Conservation (phyloP, 2,113 vertebrate genomes). For the Oncorhynchus masou region DNA sequence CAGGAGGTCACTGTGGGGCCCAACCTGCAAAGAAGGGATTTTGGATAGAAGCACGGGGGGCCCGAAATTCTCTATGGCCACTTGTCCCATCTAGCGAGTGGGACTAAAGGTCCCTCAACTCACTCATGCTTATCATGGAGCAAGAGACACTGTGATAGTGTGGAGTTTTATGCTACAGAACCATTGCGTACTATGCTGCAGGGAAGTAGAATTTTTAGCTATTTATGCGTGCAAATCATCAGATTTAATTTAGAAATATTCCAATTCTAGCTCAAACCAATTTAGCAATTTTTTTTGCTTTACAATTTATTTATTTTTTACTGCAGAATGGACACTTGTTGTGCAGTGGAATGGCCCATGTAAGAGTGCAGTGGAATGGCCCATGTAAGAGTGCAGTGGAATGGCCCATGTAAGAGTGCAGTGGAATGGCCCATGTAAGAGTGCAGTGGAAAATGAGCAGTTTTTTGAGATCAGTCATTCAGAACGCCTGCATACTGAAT, state of each 20-base stretch:
- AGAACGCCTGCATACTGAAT: conserved; percentile 43
- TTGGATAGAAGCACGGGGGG: conserved; percentile 24
- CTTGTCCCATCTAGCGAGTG: conserved; percentile 44
- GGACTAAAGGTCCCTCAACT: conserved; percentile 13
- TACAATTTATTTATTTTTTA: conserved; percentile 8
- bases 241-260: neutral
- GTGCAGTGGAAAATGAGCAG: conserved; percentile 26
- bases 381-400: neutral
- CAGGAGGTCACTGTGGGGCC: conserved; percentile 52
- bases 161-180: neutral
- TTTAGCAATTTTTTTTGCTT: neutral
- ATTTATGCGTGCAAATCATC: neutral
- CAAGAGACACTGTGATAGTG: conserved; percentile 7
- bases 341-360: conserved; percentile 1
- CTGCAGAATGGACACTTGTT: conserved; percentile 11
- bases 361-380: neutral
- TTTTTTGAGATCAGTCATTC: conserved; percentile 50
- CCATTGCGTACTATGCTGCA: neutral
- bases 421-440: conserved; percentile 15
- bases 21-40: conserved; percentile 46
- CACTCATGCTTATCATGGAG: conserved; percentile 15
- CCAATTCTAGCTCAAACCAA: conserved; percentile 11
- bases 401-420: conserved; percentile 5
- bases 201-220: neutral
- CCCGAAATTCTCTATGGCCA: conserved; percentile 44